Evolutionary conservation across 2,888 invertebrate genomes (phyloP).

Genomic region (Pyrocoelia pectoralis): DNA sequence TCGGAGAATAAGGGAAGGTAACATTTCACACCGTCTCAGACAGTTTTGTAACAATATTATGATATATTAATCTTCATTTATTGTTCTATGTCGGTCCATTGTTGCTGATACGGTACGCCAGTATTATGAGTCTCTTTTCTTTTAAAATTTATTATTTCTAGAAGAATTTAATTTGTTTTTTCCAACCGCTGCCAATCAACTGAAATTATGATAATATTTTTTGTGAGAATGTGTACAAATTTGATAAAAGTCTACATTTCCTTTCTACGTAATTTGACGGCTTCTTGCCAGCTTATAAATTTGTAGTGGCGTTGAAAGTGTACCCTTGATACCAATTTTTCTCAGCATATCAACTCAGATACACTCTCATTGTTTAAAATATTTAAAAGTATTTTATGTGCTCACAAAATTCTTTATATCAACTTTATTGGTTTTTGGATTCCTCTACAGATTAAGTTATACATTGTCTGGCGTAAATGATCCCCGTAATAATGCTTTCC

Average conservation of each 20-base stretch:
- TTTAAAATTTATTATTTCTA: slow-evolving; percentile 9
- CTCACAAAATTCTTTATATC: not conserved
- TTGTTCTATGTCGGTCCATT: slow-evolving; percentile 29
- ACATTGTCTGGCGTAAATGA: too few relatives aligned
- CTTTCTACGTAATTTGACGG: slow-evolving; percentile 37
- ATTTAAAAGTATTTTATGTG: slow-evolving; percentile 46
- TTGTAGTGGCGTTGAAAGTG: slow-evolving; percentile 46
- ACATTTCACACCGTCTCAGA: slow-evolving; percentile 40
- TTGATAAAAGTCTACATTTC: slow-evolving; percentile 40
- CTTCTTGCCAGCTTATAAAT: slow-evolving; percentile 40
- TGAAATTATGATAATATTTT: slow-evolving; percentile 2
- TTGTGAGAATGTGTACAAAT: slow-evolving; percentile 24
- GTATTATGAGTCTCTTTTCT: slow-evolving; percentile 18
- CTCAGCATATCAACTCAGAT: slow-evolving; percentile 53
- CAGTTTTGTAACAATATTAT: slow-evolving; percentile 42
- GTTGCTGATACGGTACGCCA: slow-evolving; percentile 23
- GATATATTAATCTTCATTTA: slow-evolving; percentile 42
- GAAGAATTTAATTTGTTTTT: not conserved
- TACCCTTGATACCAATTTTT: slow-evolving; percentile 52
- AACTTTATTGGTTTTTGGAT: not conserved
- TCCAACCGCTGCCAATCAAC: not conserved
- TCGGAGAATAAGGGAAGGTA: slow-evolving; percentile 41
- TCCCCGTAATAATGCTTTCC: too few relatives aligned
- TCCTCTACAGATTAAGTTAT: not conserved
- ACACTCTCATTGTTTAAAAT: slow-evolving; percentile 47